Evolutionary conservation across 2,113 vertebrate species (phyloP), one percentile per base, ranked within the genome.

Genomic region (Macaca nemestrina): DNA sequence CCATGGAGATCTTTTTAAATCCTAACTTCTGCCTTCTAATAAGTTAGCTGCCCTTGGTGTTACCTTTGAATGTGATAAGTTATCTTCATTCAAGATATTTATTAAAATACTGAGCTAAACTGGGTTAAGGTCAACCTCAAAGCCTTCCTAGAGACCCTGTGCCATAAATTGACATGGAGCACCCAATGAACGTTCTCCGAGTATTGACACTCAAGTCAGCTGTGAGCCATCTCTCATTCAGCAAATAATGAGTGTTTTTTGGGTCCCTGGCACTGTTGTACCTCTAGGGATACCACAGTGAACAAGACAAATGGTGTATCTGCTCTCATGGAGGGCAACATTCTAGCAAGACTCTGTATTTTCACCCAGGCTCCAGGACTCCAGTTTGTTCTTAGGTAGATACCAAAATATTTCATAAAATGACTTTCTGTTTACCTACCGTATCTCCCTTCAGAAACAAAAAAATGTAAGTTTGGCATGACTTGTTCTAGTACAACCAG

Each of bases 1-100:
- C 25, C 11, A 0, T 75, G 25, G 30, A 94, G 38, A 32, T 75
- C 14, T 67, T 86, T 85, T 86, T 64, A 9, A 86, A 85, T 70
- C 80, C 45, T 89, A 67, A 86, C 27, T 50, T 87, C 90, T 67
- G 76, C 55, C 59, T 96, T 92, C 50, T 92, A 93, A 93, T 88
- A 50, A 85, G 52, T 88, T 94, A 32, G 32, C 67, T 82, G 7
- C 18, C 45, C 27, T 92, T 80, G 72, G 64, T 32, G 1, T 96
- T 88, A 27, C 43, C 45, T 93, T 93, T 96, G 22, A 82, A 87
- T 88, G 45, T 83, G 83, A 5, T 73, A 52, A 61, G 5, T 11
- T 93, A 68, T 68, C 67, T 61, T 76, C 59, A 35, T 61, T 48
- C 22, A 61, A 73, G 55, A 75, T 94, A 64, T 9, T 57, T 20